Conservation (phyloP, 2,888 invertebrate species). For the Rapana venosa region DNA sequence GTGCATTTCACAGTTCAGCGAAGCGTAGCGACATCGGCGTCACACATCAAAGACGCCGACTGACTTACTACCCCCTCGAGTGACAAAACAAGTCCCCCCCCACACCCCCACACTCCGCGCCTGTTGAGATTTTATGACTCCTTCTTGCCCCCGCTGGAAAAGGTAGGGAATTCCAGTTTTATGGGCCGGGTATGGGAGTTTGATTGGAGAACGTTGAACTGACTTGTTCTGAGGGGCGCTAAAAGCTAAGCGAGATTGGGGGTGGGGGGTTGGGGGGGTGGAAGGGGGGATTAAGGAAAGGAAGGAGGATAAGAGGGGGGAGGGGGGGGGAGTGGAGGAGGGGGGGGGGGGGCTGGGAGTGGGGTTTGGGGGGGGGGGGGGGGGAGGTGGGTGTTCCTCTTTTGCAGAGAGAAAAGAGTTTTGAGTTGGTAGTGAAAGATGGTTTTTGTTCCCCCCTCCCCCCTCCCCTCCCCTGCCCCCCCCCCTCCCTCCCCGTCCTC, state of each 20-base stretch:
- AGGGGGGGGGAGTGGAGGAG: too few species aligned
- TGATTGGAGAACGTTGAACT: conserved; percentile 4
- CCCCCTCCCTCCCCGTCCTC: too few species aligned
- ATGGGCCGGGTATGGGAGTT: conserved; percentile 10
- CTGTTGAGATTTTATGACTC: conserved; percentile 20
- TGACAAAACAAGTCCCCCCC: conserved; percentile 3
- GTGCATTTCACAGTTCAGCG: conserved; percentile 31
- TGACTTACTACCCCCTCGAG: background rate
- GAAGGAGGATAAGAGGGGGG: too few species aligned
- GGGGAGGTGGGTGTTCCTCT: too few species aligned
- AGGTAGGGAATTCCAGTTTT: background rate
- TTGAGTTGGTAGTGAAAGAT: too few species aligned
- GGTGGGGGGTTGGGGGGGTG: too few species aligned
- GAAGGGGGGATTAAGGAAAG: too few species aligned
- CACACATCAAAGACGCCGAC: conserved; percentile 18
- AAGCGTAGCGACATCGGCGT: conserved; percentile 21
- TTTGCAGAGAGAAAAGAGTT: background rate
- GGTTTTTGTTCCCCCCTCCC: too few species aligned
- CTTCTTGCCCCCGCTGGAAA: background rate
- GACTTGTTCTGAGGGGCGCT: background rate
- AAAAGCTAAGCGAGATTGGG: too few species aligned
- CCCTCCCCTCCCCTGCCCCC: too few species aligned
- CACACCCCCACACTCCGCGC: background rate
- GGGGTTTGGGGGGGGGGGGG: too few species aligned
- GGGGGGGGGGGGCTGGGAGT: too few species aligned